These are phyloP conservation scores for Lontra canadensis DNA, from an alignment of 2,113 vertebrate genomes.

Conservation along the genomic window DNA sequence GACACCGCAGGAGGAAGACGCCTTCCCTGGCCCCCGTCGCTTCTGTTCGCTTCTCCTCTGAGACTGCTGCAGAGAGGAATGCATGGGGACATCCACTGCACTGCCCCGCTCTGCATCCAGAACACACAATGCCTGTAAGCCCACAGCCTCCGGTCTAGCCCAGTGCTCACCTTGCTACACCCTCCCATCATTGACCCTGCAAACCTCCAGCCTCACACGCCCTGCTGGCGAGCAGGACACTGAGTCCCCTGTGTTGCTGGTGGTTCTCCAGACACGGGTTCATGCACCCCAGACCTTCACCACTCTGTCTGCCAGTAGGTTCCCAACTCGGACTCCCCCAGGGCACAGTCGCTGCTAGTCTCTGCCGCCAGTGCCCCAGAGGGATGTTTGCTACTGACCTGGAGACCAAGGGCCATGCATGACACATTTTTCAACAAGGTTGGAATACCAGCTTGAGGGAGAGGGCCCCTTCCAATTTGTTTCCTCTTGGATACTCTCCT, in stretches of 20 bases:
- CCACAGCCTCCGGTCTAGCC: not conserved
- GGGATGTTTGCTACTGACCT: not conserved
- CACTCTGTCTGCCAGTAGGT: not conserved
- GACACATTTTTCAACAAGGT: not conserved
- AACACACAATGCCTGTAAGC: not conserved
- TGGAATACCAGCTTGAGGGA: not conserved
- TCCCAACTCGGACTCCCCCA: not conserved
- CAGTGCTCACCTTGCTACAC: not conserved
- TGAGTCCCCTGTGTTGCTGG: not conserved
- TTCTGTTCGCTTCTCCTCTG: not conserved
- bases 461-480: not conserved
- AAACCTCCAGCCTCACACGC: not conserved
- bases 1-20: not conserved
- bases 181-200: not conserved
- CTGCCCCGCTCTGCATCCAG: not conserved
- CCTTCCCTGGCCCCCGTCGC: not conserved
- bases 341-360: not conserved
- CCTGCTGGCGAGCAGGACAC: not conserved
- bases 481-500: not conserved
- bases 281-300: not conserved
- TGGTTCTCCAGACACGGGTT: not conserved
- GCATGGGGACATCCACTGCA: not conserved
- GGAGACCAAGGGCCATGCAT: not conserved
- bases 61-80: not conserved
- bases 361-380: not conserved